Evolutionary conservation across 1,140 invertebrate species (phyloP).

Genomic region (Sitophilus oryzae): DNA sequence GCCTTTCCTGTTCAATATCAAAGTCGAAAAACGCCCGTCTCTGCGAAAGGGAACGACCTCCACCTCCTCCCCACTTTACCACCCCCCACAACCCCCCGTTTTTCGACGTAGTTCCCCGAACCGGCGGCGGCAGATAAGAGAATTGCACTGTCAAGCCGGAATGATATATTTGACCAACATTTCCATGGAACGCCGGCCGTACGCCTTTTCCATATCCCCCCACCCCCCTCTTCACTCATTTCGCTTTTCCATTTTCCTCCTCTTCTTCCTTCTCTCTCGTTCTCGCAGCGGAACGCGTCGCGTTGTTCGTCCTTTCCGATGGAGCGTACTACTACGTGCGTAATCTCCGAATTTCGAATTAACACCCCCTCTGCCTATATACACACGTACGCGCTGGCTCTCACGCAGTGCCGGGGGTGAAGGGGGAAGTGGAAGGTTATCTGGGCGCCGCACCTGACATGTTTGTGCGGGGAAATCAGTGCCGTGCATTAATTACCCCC

Average conservation of each 20-base stretch:
- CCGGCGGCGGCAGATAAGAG: slow-evolving; percentile 65
- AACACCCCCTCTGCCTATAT: no score
- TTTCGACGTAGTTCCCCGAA: slow-evolving; percentile 12
- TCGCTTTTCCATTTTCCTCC: no score
- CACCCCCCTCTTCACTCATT: no score
- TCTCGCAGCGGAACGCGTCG: no score
- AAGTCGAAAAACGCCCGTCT: background rate
- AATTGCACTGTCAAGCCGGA: slow-evolving; percentile 79
- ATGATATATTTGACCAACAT: slow-evolving; percentile 84
- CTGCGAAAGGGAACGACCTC: no score
- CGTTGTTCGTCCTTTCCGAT: slow-evolving; percentile 46
- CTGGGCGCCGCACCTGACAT: slow-evolving; percentile 33
- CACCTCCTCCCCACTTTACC: no score
- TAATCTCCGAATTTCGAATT: slow-evolving; percentile 45
- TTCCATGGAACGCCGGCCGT: slow-evolving; percentile 56
- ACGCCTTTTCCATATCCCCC: no score
- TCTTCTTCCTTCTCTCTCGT: no score
- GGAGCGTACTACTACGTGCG: slow-evolving; percentile 45
- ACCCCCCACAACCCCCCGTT: slow-evolving; percentile 40
- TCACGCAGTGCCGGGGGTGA: slow-evolving; percentile 13
- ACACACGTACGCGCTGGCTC: slow-evolving; percentile 27
- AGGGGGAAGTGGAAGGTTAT: no score
- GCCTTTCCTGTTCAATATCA: background rate
- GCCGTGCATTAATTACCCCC: slow-evolving; percentile 11
- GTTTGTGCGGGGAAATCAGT: slow-evolving; percentile 18